A percentile compares a stretch with the other conserved stretches of the same genome.
These are phyloP conservation scores for Aspiorhynchus laticeps DNA, from an alignment of 2,113 vertebrate species.

Conservation along the genomic window DNA sequence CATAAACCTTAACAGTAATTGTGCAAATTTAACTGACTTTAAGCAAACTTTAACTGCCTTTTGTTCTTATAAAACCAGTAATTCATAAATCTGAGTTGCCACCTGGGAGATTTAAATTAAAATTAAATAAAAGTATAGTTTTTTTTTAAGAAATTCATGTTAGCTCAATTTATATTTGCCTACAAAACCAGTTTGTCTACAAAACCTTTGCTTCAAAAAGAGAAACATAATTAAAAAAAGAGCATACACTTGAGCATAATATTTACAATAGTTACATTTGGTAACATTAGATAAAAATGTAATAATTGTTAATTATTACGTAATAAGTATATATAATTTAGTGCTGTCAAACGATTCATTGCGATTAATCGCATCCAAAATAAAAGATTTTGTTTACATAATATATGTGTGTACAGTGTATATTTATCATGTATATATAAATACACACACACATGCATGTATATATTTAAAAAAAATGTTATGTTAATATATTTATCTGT, in stretches of 20 bases:
- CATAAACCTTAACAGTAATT: not conserved
- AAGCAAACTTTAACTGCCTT: not conserved
- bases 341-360: too few species aligned
- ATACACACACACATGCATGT: too few species aligned
- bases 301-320: too few species aligned
- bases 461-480: too few species aligned
- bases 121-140: not conserved
- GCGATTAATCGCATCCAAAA: too few species aligned
- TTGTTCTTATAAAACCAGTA: not conserved
- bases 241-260: too few species aligned
- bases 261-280: not conserved
- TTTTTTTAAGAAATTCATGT: not conserved
- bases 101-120: not conserved
- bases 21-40: not conserved
- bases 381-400: too few species aligned
- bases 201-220: not conserved
- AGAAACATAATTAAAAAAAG: not conserved
- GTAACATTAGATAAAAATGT: too few species aligned
- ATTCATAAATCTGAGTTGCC: not conserved
- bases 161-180: not conserved
- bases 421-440: too few species aligned
- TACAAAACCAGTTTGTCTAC: not conserved
- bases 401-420: too few species aligned
- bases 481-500: too few species aligned
- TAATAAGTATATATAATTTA: too few species aligned